These are phyloP conservation scores for Hydrotaea diabolus DNA, from an alignment of 2,888 invertebrate genomes.

Conservation along the genomic window DNA sequence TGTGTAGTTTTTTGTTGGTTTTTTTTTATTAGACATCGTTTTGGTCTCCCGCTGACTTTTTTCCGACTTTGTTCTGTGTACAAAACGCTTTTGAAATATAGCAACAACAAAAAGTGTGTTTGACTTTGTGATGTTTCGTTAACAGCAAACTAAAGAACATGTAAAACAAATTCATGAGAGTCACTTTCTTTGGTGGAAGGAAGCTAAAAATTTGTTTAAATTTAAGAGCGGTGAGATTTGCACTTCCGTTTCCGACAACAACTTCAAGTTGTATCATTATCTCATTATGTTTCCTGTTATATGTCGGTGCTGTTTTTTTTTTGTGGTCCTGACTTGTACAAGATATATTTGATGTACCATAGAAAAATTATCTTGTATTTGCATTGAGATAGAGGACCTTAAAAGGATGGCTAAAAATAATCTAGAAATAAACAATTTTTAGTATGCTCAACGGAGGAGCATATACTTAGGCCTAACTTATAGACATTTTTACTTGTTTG, in stretches of 20 bases:
- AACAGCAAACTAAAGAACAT: neutral
- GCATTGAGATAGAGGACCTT: no score
- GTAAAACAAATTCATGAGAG: neutral
- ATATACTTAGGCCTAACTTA: no score
- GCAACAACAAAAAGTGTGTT: neutral
- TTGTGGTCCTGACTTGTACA: no score
- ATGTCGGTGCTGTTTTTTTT: no score
- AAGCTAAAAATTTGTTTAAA: neutral
- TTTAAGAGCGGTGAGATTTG: neutral
- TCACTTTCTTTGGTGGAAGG: neutral
- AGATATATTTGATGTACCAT: no score
- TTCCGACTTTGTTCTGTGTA: neutral
- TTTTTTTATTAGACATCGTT: neutral
- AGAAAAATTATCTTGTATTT: no score
- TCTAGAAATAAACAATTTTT: no score
- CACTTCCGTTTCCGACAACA: constrained; percentile 5
- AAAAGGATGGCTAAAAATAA: no score
- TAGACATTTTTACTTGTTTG: no score
- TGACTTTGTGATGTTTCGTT: neutral
- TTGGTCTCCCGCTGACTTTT: constrained; percentile 27
- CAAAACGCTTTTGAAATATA: neutral
- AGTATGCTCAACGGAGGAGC: no score
- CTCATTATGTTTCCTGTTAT: no score
- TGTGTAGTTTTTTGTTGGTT: neutral
- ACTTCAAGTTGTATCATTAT: no score